Base-by-base conservation (phyloP, 2,888 invertebrate species). In the Oscheius sp. region DNA sequence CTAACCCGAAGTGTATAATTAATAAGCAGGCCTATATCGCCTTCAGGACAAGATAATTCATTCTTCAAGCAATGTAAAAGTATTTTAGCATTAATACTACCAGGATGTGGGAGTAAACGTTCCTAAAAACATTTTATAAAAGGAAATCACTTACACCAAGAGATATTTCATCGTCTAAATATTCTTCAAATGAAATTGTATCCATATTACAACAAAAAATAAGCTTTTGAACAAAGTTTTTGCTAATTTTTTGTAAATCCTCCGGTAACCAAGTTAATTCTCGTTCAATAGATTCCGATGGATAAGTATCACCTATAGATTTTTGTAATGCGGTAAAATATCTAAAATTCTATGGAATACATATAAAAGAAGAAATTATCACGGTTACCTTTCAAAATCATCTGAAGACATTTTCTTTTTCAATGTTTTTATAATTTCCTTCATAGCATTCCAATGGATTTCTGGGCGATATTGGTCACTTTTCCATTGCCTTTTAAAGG, bases 1-100 rank as follows among this genome's bases (percentile, higher is more conserved):
- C 23, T 23, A 58, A 70, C 69, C 25, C 69, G 58, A 2, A 70
- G 58, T 25, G 29, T 23, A 41, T 25, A 21, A 56, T 70, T 70
- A 7, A 70, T 45, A n/a, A 25, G 27, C 1, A 49, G 16, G 6
- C 56, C 69, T 12, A 46, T 23, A 46, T 70, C 69, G 1, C 13
- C 18, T 21, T 70, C 69, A 13, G 69, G 69, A 56, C 53, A 70
- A 0, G 53, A 23, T 21, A 70, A 6, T 29, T 45, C 25, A 5
- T 70, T 3, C 21, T 70, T 21, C 23, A 70, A 27, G 46, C 58
- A 70, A 18, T 41, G 21, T 41, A 70, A 70, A 12, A 70, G 12
- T 2, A 58, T 13, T 23, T 23, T 12, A 25, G 69, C 69, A 25
- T 70, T 70, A 21, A 70, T 43, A 29, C 41, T 70, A 12, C n/a